Base-by-base conservation (phyloP, 92 coral and sea anemone species). In the Zoanthus sansibaricus region DNA sequence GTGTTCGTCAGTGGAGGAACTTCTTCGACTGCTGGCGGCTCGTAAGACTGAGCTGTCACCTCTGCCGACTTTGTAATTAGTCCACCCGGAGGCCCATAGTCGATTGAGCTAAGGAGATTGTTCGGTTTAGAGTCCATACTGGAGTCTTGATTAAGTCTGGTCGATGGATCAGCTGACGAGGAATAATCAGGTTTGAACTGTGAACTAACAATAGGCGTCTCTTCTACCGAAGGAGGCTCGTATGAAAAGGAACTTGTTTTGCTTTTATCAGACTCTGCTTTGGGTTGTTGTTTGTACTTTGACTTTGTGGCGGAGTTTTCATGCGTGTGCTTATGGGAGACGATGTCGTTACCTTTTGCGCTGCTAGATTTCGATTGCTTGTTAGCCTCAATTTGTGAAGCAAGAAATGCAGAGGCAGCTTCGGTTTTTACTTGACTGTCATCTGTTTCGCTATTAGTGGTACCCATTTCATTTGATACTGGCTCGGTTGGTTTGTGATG, bases 21-120 rank as follows among this genome's bases (percentile, higher is more conserved):
- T 67, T 80, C 85, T 80, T 80, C 62, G 9, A 80, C 85, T 21
- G 85, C 74, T 66, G 85, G 85, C 0, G 85, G 85, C 59, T 80
- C 85, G 48, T 80, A 80, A 6, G 74, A 64, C 14, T 66, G 55
- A 3, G 74, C 85, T 45, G 74, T 80, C 21, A 80, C 75, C 21
- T 80, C 74, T 12, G 85, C 61, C 17, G 85, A 75, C 58, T 80
- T 80, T 30, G 85, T 18, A 13, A 80, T 46, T 12, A 80, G 32
- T 4, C 85, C 85, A 62, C 85, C 85, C 13, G 85, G 85, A 46
- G 85, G 61, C 2, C 56, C 72, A 67, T 80, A 80, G 32, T 80
- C 73, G n/a, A 64, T 48, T 20, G 75, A 80, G 37, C 72, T 48
- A 80, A 68, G 71, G 21, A 67, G 31, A 20, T 80, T 51, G 20